Evolutionary conservation across 2,113 vertebrate species (phyloP).

Genomic region (Syrmaticus mikado): DNA sequence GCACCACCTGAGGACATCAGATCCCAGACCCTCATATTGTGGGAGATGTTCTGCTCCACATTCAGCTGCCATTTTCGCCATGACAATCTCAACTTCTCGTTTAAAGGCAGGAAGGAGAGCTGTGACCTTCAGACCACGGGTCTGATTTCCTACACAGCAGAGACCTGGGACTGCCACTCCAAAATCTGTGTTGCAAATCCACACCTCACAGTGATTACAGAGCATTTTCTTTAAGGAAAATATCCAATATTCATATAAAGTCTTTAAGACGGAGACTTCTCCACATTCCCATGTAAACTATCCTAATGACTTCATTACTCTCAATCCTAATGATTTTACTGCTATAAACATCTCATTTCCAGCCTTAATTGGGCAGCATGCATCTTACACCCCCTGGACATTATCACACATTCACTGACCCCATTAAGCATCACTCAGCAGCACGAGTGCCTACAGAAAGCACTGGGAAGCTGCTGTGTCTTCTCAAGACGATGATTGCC

Average conservation of each 20-base stretch:
- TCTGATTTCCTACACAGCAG: neutral
- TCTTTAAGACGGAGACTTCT: neutral
- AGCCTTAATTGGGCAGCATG: neutral
- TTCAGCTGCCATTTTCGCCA: neutral
- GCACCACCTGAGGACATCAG: accelerated
- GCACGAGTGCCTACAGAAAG: neutral
- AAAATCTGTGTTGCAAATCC: neutral
- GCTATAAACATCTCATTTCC: neutral
- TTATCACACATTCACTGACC: neutral
- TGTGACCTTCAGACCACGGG: neutral
- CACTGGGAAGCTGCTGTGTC: neutral
- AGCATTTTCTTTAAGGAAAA: neutral
- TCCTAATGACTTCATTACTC: neutral
- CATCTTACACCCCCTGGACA: neutral
- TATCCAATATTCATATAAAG: neutral
- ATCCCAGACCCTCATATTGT: neutral
- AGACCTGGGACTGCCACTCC: neutral
- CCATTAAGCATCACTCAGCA: neutral
- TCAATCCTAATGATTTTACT: neutral
- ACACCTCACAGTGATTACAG: accelerated
- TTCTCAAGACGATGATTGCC: neutral
- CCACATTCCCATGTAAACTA: neutral
- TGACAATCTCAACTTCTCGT: neutral
- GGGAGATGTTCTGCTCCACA: neutral
- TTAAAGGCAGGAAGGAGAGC: neutral